Conservation (phyloP, 2,888 invertebrate genomes). For the Polia nebulosa region DNA sequence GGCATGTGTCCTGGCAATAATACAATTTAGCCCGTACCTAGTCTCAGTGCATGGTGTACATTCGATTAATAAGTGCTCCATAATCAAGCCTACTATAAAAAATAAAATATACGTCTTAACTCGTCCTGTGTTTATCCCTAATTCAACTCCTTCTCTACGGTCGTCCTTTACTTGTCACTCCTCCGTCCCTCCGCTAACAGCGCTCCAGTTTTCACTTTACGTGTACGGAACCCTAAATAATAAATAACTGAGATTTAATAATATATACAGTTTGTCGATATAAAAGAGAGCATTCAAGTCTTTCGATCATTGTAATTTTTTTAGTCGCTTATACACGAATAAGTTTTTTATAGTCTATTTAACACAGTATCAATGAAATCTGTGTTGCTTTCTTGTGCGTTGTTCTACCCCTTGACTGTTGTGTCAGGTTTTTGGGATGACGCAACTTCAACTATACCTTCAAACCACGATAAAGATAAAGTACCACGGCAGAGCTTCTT, state of each 20-base stretch:
- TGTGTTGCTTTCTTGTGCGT: not conserved
- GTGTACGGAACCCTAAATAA: not conserved
- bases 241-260: conserved; percentile 5
- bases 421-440: conserved; percentile 43
- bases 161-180: no score
- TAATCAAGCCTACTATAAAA: no score
- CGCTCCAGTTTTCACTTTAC: not conserved
- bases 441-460: not conserved
- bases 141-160: no score
- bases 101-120: no score
- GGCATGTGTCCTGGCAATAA: no score
- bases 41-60: no score
- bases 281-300: not conserved
- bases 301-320: not conserved
- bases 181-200: no score
- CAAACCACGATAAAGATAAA: accelerated
- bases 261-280: conserved; percentile 29
- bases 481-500: conserved; percentile 50
- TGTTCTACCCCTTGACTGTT: not conserved
- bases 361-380: conserved; percentile 19
- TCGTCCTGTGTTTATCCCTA: no score
- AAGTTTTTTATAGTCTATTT: not conserved
- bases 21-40: no score
- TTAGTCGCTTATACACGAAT: no score
- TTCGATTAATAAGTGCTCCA: no score